Evolutionary conservation across 2,113 vertebrate species (phyloP).

Genomic region (Salvelinus sp.): DNA sequence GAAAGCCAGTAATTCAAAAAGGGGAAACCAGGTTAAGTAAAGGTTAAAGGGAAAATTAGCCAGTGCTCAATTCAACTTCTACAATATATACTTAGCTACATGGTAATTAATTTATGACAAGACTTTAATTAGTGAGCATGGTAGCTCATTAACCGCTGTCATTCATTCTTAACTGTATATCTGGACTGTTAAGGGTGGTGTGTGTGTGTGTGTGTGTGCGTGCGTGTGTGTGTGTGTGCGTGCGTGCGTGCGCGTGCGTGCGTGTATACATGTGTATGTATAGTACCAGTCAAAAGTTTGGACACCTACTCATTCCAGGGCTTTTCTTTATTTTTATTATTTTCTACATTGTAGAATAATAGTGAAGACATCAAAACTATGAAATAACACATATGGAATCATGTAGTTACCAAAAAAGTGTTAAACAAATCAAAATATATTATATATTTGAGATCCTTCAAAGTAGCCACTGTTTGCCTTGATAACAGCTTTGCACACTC

Average conservation of each 20-base stretch:
- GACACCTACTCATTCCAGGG: too few relatives aligned
- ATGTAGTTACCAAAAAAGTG: too few relatives aligned
- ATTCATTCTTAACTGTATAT: conserved; percentile 13
- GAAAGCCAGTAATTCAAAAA: not conserved
- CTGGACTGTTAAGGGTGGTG: conserved; percentile 20
- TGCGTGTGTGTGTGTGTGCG: not conserved
- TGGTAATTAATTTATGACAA: conserved; percentile 61
- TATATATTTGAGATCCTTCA: too few relatives aligned
- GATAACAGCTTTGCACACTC: too few relatives aligned
- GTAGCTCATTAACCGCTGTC: conserved; percentile 55
- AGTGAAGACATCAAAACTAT: too few relatives aligned
- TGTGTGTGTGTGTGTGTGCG: not conserved
- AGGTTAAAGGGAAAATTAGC: conserved; percentile 45
- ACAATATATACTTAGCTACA: conserved; percentile 32
- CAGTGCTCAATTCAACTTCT: conserved; percentile 44
- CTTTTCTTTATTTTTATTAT: too few relatives aligned
- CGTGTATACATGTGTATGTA: not conserved
- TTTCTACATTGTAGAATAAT: too few relatives aligned
- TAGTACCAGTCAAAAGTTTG: too few relatives aligned
- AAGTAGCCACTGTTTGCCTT: too few relatives aligned
- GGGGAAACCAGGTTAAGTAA: conserved; percentile 20
- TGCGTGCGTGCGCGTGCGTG: not conserved
- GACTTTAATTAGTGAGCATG: conserved; percentile 56
- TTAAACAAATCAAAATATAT: too few relatives aligned
- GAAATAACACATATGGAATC: too few relatives aligned